Evolutionary conservation across 2,113 vertebrate genomes (phyloP).

Genomic region (Numida meleagris): DNA sequence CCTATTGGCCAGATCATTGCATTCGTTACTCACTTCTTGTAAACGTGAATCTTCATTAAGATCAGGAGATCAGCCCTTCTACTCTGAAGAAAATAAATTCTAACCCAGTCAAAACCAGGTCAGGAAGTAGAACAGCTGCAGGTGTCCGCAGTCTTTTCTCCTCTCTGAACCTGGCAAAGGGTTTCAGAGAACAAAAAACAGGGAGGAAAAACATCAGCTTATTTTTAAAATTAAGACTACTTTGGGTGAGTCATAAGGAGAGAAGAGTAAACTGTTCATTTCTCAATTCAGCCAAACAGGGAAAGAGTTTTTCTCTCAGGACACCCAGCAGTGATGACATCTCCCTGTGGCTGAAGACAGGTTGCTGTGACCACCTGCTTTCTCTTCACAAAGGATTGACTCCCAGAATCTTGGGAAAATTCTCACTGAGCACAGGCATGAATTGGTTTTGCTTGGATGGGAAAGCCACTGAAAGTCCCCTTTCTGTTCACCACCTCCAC

Average conservation of each 20-base stretch:
- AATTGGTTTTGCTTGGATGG: background rate
- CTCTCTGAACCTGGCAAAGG: background rate
- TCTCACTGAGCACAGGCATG: background rate
- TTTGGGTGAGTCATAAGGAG: background rate
- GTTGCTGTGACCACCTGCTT: background rate
- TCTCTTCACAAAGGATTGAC: accelerated
- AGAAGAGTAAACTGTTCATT: background rate
- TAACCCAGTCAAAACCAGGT: no score
- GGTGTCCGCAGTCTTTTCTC: background rate
- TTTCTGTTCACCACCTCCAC: background rate
- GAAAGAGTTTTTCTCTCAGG: background rate
- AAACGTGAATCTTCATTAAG: background rate
- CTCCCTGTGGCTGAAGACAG: background rate
- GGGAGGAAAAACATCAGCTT: background rate
- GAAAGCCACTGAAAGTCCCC: background rate
- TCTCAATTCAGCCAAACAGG: background rate
- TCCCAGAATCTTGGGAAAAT: background rate
- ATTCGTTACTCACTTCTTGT: background rate
- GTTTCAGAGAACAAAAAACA: background rate
- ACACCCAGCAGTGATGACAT: background rate
- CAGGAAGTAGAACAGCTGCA: background rate
- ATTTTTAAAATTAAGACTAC: background rate
- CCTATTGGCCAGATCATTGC: background rate
- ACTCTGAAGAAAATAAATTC: no score
- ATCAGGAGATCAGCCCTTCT: background rate